Conservation (phyloP, 1,140 invertebrate species). For the Lasaia peninsularis region DNA sequence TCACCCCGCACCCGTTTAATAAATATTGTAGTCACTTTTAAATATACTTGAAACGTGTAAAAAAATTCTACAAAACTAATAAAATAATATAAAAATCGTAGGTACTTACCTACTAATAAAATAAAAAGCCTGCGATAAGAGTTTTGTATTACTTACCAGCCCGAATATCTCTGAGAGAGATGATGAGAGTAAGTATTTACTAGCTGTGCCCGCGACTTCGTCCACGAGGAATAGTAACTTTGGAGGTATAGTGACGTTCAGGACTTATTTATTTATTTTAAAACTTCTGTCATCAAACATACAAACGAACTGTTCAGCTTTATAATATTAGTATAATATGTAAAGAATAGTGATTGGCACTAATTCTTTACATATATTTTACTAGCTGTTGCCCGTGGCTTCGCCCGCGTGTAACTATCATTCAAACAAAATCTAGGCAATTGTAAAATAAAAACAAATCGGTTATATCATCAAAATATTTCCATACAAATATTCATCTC, state of each 20-base stretch:
- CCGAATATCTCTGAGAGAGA: conserved; percentile 23
- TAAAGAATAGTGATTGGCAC: conserved; percentile 18
- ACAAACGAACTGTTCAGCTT: conserved; percentile 13
- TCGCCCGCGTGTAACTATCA: too few species aligned
- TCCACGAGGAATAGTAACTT: conserved; percentile 16
- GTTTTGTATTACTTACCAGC: conserved; percentile 24
- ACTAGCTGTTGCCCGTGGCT: too few species aligned
- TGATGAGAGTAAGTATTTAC: conserved; percentile 22
- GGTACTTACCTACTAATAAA: conserved; percentile 24
- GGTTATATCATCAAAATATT: too few species aligned
- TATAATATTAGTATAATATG: conserved; percentile 14
- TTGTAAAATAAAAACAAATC: too few species aligned
- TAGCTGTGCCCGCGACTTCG: conserved; percentile 11
- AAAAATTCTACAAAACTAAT: conserved; percentile 22
- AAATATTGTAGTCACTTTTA: conserved; percentile 23
- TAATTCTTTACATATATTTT: conserved; percentile 18
- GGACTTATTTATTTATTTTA: conserved; percentile 17
- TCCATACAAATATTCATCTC: too few species aligned
- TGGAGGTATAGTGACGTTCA: conserved; percentile 22
- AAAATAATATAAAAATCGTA: conserved; percentile 23
- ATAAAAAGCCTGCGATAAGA: conserved; percentile 24
- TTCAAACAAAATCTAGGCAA: too few species aligned
- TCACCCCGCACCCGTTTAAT: conserved; percentile 21
- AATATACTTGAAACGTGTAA: conserved; percentile 23
- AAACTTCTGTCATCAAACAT: conserved; percentile 17